Base-by-base conservation (phyloP, 2,888 invertebrate species). In the Ophioninae sp. region DNA sequence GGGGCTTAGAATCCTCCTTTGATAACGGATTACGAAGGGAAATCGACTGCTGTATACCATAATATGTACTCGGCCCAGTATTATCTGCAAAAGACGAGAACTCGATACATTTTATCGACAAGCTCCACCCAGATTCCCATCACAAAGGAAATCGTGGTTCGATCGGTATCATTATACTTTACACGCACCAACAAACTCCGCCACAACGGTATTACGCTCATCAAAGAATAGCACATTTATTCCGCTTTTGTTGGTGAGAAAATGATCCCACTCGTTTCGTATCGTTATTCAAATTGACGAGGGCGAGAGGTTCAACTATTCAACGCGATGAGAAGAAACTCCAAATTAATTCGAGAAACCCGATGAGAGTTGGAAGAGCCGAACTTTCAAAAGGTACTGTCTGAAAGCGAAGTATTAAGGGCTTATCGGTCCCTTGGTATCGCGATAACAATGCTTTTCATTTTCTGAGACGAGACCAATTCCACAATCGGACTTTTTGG, bases 1-100 rank as follows among this genome's bases (percentile, higher is more conserved):
- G 81, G 86, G 85, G 85, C 71, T 85, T 82, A 80, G 79, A 68
- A 61, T 86, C 85, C 78, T 81, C 85, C 84, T 87, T 88, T 87
- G 88, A 87, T 87, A 86, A 86, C 83, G 86, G 87, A 88, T 88
- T 85, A 88, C 86, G 85, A 81, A 79, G 81, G 69, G 84, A 76
- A 76, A 76, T 76, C 67, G 75, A 56, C 39, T 64, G n/a, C 58
- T 67, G 64, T 58, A 58, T 23, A 56, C 22, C 59, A 17, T 61
- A 76, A 76, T 20, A 56, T 68, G n/a, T 67, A 68, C 59, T 59
- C 9, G n/a, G 39, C 17, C 23, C 51, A 58, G 10, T 23, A 22
- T 17, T 39, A 75, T 44, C 51, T 23, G 65, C 39, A 59, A 56
- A 22, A 76, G 41, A 59, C 41, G 56, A 39, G 23, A 67, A 67